These are phyloP conservation scores for Apodemus agrarius DNA, from an alignment of 2,797 vertebrate species.

Conservation along the genomic window DNA sequence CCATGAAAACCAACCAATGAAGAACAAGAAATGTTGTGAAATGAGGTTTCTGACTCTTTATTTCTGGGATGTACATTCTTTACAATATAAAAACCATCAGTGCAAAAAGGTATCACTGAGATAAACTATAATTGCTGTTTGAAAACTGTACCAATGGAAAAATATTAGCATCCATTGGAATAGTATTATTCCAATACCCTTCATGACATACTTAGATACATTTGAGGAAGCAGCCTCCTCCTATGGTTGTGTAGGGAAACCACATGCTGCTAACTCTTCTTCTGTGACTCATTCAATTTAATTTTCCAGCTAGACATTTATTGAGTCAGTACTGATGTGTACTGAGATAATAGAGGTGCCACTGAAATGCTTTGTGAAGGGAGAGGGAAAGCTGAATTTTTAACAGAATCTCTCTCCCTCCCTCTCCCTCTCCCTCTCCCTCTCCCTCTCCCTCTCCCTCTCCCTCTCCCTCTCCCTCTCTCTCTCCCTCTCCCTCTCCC, in stretches of 20 bases:
- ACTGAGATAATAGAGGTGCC: not conserved
- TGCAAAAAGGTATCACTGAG: not conserved
- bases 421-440: not conserved
- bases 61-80: constrained; percentile 35
- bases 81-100: constrained; percentile 3
- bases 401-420: not conserved
- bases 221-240: not conserved
- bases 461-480: not conserved
- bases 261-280: not conserved
- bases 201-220: not conserved
- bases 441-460: not conserved
- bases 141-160: constrained; percentile 2
- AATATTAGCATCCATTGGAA: not conserved
- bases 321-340: not conserved
- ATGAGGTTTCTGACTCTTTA: constrained; percentile 58
- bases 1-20: constrained; percentile 52
- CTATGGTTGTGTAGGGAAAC: not conserved
- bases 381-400: constrained; percentile 11
- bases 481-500: not conserved
- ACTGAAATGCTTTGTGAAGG: constrained; percentile 7
- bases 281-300: not conserved
- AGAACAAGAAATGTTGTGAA: constrained; percentile 24
- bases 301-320: constrained; percentile 25
- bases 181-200: not conserved
- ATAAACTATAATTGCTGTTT: not conserved